phyloP scores from a whole-genome alignment of 2,113 vertebrate genomes.

The Heterotis niloticus region DNA sequence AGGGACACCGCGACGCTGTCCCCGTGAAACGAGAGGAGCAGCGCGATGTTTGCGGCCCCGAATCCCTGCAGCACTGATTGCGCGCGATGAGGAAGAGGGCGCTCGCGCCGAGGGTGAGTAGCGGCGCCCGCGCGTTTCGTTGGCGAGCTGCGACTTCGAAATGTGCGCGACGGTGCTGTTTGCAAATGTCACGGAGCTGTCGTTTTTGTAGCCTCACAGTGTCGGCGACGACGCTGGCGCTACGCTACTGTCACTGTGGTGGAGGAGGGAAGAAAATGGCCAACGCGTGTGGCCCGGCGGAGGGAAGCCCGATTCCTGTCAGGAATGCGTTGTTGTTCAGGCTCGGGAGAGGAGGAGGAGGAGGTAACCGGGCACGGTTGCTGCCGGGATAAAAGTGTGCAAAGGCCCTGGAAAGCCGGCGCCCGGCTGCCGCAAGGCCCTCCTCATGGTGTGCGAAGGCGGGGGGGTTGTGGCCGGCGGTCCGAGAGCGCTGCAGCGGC shows the following conservation, averaged over 20 bases:
- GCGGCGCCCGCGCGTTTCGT: conserved; percentile 22
- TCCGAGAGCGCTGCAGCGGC: conserved; percentile 43
- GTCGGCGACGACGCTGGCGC: neutral
- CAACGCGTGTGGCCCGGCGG: too few relatives aligned
- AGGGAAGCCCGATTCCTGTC: conserved; percentile 2
- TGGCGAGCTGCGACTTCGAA: conserved; percentile 38
- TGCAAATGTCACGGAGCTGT: neutral
- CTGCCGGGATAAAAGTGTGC: neutral
- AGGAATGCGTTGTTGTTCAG: conserved; percentile 42
- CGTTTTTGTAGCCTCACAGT: neutral
- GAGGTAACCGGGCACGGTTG: too few relatives aligned
- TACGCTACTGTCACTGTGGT: too few relatives aligned
- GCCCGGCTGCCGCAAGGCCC: neutral
- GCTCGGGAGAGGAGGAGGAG: too few relatives aligned
- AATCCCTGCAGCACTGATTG: conserved; percentile 60
- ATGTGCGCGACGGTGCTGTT: too few relatives aligned
- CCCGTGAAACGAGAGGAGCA: neutral
- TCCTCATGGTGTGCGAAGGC: too few relatives aligned
- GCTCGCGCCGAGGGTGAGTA: conserved; percentile 60
- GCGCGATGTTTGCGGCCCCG: conserved; percentile 8
- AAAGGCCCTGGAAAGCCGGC: neutral
- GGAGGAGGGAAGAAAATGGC: too few relatives aligned
- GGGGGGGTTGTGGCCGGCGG: neutral
- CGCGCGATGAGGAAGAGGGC: conserved; percentile 59
- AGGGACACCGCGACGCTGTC: neutral